phyloP scores from a whole-genome alignment of 1,140 invertebrate genomes.

The Cylas formicarius region DNA sequence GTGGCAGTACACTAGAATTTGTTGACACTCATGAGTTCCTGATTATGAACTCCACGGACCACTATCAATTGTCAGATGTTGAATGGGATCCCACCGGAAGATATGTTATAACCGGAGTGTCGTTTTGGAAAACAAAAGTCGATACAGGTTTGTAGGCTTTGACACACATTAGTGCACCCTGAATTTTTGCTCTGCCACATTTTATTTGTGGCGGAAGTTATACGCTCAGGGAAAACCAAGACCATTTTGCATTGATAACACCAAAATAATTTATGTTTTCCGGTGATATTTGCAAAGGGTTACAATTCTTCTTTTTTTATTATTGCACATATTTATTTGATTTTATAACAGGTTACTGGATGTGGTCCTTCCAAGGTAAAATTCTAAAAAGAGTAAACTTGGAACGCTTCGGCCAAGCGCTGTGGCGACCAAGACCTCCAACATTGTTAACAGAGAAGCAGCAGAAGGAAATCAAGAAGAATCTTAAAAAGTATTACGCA shows the following conservation, averaged over 20 bases:
- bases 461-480: slow-evolving; percentile 94
- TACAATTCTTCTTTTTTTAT: too few species aligned
- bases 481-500: slow-evolving; percentile 93
- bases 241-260: not conserved
- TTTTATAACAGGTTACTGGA: slow-evolving; percentile 66
- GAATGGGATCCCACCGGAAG: slow-evolving; percentile 99
- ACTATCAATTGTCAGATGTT: slow-evolving; percentile 86
- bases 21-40: slow-evolving; percentile 93
- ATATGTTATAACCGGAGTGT: slow-evolving; percentile 93
- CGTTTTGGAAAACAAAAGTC: slow-evolving; percentile 92
- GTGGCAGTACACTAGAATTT: slow-evolving; percentile 86
- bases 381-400: slow-evolving; percentile 73
- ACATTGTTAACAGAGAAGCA: slow-evolving; percentile 73
- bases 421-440: slow-evolving; percentile 92
- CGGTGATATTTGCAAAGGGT: too few species aligned
- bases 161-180: slow-evolving; percentile 1
- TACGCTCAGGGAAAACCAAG: slow-evolving; percentile 10
- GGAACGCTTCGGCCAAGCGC: slow-evolving; percentile 88
- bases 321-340: not conserved
- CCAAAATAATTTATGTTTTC: slow-evolving; percentile 1
- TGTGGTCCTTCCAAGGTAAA: slow-evolving; percentile 89
- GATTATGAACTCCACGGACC: slow-evolving; percentile 87
- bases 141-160: slow-evolving; percentile 60
- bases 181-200: slow-evolving; percentile 10
- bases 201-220: slow-evolving; percentile 3